Base-by-base conservation (phyloP, 1,140 invertebrate species). In the Stegodyphus mimosarum region DNA sequence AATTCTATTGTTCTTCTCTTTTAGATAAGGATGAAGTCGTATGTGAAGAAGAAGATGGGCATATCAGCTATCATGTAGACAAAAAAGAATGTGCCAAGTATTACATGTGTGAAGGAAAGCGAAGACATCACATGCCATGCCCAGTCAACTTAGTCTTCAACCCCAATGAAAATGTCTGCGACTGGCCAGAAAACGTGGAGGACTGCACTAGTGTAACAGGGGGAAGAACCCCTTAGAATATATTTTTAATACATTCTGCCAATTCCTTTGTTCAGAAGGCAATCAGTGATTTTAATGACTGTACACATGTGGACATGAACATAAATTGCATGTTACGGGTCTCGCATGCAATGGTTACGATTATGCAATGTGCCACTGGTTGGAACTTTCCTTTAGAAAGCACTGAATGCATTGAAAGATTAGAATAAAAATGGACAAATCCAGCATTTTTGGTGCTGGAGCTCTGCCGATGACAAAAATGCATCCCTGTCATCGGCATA, bases 101-200 rank as follows among this genome's bases (percentile, higher is more conserved):
- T 90, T 98, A 96, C 91, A 97, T 98, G 96, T 98, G 96, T 89
- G 96, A 98, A 91, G 97, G 96, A 10, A 96, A 90, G 80, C 86
- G 96, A 15, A 75, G 96, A 89, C 96, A 98, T 90, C 96, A 98
- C 91, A 98, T 98, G 96, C 96, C 96, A n/a, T 98, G 96, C 90
- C 97, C 97, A 1, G 93, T 94, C n/a, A 96, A 98, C 90, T 92
- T 98, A 50, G 97, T 98, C 0, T 98, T 98, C 91, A 98, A 98
- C 91, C 93, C 94, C 3, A 95, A 96, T 89, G 95, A 97, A 89
- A 97, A 97, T 89, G 96, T 98, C 0, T 98, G 97, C 90, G 97
- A 98, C 91, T 98, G 97, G 97, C 96, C 96, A 0, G 96, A 97
- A 89, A 98, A 97, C 89, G 96, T 98, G 0, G 95, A 96, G 89